Percentiles rank a stretch among this genome's conserved stretches.
Evolutionary conservation across 2,888 invertebrate genomes (phyloP).

Genomic region (Digitonthophagus gazella): DNA sequence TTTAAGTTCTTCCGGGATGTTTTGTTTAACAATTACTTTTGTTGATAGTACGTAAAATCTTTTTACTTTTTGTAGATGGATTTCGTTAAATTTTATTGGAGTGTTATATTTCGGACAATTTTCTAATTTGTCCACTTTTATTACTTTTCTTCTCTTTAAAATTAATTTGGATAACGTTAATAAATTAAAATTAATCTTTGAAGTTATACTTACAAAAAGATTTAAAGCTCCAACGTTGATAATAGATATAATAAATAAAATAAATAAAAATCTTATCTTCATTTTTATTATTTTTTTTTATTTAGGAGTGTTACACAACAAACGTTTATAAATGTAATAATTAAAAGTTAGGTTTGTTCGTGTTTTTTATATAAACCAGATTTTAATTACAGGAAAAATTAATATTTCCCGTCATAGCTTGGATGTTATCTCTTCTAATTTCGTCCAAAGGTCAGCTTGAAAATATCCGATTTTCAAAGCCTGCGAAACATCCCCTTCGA

Average conservation of each 20-base stretch:
- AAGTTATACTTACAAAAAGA: conserved; percentile 20
- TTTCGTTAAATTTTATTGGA: conserved; percentile 29
- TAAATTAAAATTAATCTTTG: no score
- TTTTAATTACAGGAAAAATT: conserved; percentile 11
- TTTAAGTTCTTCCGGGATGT: conserved; percentile 33
- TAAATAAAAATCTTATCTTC: neutral
- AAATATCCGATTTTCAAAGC: conserved; percentile 91
- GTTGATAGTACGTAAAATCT: conserved; percentile 33
- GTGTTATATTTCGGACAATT: conserved; percentile 33
- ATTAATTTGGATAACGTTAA: neutral
- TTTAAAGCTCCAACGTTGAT: conserved; percentile 1
- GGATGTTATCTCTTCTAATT: conserved; percentile 71
- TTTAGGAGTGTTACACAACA: no score
- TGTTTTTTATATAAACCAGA: neutral
- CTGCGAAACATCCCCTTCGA: conserved; percentile 94
- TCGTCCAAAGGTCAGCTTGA: conserved; percentile 69
- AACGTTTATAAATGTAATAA: no score
- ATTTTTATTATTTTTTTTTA: no score
- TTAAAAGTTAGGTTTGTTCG: no score
- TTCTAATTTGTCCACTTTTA: conserved; percentile 36
- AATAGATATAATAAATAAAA: neutral
- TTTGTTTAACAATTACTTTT: conserved; percentile 28
- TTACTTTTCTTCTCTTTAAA: conserved; percentile 32
- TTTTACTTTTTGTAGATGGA: conserved; percentile 31
- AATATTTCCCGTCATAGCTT: conserved; percentile 59